Evolutionary conservation across 2,888 invertebrate species (phyloP), one percentile per base, ranked within the genome.

Genomic region (Adineta ricciae): DNA sequence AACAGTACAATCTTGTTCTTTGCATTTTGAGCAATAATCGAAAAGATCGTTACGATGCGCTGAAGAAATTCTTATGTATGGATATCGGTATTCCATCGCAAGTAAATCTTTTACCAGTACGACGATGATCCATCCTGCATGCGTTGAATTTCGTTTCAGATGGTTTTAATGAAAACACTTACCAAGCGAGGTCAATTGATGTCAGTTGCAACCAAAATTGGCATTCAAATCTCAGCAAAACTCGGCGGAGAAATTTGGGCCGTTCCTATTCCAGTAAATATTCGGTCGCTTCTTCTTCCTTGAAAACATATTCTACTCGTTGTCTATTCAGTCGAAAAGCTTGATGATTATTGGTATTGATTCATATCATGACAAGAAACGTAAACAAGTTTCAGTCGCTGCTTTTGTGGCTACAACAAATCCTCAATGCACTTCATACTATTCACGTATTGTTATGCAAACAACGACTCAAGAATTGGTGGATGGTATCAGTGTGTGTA

Each of bases 331-430:
- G 83, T 41, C 83, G n/a, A 54, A 41, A 24, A 78, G 56, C 49
- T 32, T 52, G 7, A 85, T 85, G 85, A 78, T 85, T 36, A 83
- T 83, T 78, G 85, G 85, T 56, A 85, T 85, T 36, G 85, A 85
- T 56, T 52, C 85, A 19, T 85, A 85, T 82, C 85, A 85, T 84
- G 85, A 85, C 54, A 73, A 64, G 11, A 41, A 41, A 78, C 78
- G 78, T 78, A 41, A 41, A 41, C 78, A 78, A 78, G 24, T 54
- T 64, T 94, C 94, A 0, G 95, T 94, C 88, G 95, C 94, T 21
- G 96, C 94, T 0, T 93, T 96, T 89, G 94, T 96, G 0, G 94
- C 95, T 0, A 93, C 94, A 0, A 91, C 94, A 85, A 94, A 96
- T 89, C 91, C 92, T 24, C 89, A 92, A 0, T 92, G 93, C 88